A percentile compares a stretch with the other conserved stretches of the same genome.
These are phyloP conservation scores for Papilio glaucus DNA, from an alignment of 1,140 invertebrate genomes.

Conservation along the genomic window DNA sequence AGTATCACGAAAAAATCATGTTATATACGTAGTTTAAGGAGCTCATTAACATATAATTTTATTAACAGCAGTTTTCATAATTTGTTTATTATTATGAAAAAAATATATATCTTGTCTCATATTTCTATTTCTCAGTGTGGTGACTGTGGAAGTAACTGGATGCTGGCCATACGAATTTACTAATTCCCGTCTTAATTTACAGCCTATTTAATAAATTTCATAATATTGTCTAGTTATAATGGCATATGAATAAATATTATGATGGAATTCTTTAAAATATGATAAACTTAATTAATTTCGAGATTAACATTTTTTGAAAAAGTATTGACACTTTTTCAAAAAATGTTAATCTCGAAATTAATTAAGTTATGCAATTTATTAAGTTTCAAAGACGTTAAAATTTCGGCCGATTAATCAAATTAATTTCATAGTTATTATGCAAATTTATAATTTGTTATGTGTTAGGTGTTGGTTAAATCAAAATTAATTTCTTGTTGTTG, in stretches of 20 bases:
- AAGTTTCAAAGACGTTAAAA: neutral
- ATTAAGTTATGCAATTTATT: neutral
- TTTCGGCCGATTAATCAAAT: neutral
- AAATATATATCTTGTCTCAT: neutral
- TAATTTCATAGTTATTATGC: neutral
- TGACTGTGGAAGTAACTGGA: neutral
- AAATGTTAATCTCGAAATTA: neutral
- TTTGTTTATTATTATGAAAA: neutral
- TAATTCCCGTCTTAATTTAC: constrained; percentile 16
- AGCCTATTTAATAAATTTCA: neutral
- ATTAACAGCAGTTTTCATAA: neutral
- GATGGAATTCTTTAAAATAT: neutral
- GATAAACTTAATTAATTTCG: no score
- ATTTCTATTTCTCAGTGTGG: neutral
- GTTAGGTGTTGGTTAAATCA: no score
- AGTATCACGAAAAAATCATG: no score
- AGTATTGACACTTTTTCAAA: neutral
- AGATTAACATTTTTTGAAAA: neutral
- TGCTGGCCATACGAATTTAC: neutral
- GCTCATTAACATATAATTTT: no score
- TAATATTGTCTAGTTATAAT: constrained; percentile 9
- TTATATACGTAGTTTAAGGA: no score
- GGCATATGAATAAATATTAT: constrained; percentile 7
- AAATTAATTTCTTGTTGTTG: no score
- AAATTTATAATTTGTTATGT: constrained; percentile 1